Evolutionary conservation across 2,113 vertebrate species (phyloP).

Genomic region (Oncorhynchus mykiss): DNA sequence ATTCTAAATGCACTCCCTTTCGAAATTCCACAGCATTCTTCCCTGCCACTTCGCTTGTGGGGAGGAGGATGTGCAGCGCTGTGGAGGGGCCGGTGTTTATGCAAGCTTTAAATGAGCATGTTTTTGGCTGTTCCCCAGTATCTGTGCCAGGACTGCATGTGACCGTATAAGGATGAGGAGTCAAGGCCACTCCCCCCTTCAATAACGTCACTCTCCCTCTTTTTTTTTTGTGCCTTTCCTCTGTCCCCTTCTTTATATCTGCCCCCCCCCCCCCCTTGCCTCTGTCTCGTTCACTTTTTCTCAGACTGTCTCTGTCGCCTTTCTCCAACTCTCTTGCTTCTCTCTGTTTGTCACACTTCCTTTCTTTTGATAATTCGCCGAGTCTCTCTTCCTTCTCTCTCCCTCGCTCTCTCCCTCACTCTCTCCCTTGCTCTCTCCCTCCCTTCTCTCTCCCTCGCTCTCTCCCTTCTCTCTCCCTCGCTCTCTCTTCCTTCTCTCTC

Average conservation of each 20-base stretch:
- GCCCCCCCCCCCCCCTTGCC: too few species aligned
- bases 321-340: not conserved
- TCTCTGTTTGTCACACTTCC: not conserved
- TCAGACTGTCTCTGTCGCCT: not conserved
- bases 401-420: not conserved
- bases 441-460: too few species aligned
- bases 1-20: conserved; percentile 51
- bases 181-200: conserved; percentile 33
- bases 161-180: conserved; percentile 76
- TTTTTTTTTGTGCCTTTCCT: too few species aligned
- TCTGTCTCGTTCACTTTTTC: not conserved
- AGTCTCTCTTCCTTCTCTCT: not conserved
- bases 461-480: too few species aligned
- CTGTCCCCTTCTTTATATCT: too few species aligned
- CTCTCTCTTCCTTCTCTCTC: too few species aligned
- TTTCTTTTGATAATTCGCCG: not conserved
- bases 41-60: conserved; percentile 25
- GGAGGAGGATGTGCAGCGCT: conserved; percentile 9
- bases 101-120: conserved; percentile 68
- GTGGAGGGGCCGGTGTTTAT: conserved; percentile 60
- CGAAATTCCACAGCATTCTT: conserved; percentile 60
- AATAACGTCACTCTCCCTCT: not conserved
- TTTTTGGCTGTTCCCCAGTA: conserved; percentile 59
- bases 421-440: not conserved
- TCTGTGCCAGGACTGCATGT: conserved; percentile 64